Base-by-base conservation (phyloP, 2,113 vertebrate species). In the Platysteira castanea region DNA sequence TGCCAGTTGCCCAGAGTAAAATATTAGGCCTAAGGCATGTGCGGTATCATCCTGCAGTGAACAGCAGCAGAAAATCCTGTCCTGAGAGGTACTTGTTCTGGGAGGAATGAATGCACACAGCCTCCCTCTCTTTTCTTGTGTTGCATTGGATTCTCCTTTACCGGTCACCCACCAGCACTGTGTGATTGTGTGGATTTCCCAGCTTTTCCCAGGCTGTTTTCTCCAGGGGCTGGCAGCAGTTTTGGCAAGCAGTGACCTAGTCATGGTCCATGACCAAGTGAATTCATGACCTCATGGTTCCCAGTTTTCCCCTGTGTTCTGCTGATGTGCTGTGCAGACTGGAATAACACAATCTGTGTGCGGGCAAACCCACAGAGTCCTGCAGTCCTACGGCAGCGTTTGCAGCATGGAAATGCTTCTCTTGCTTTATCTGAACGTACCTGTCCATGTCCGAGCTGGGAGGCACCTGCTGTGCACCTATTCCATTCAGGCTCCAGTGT, bases 391-490 rank as follows among this genome's bases (percentile, higher is more conserved):
- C 0, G 0, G 47, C 56, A 75, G 11, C 1, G 0, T n/a, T 88
- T 75, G 65, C 27, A 1, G 0, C 18, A 3, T 76, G 69, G 44
- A 65, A 84, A 49, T 3, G 5, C 31, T 73, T 57, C 30, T 89
- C 15, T 35, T 77, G 17, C 35, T 84, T 28, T 90, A 15, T 37
- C 37, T 61, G 28, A 15, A 15, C 9, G 10, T 10, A 14, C 28
- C 15, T 6, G 1, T 20, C 20, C 2, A 0, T 50, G 15, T 49
- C 60, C 0, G 0, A 22, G 60, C 41, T 63, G 44, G 59, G 52
- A 46, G 28, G 26, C 7, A 52, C 46, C 39, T 50, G 42, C 71
- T 69, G 41, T 56, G 56, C 7, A 17, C 13, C 21, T 39, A 1
- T 19, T 61, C 26, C 31, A 33, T 4, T 7, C n/a, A n/a, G 27